Conservation (phyloP, 1,140 invertebrate species). For the Drosophila bocki region DNA sequence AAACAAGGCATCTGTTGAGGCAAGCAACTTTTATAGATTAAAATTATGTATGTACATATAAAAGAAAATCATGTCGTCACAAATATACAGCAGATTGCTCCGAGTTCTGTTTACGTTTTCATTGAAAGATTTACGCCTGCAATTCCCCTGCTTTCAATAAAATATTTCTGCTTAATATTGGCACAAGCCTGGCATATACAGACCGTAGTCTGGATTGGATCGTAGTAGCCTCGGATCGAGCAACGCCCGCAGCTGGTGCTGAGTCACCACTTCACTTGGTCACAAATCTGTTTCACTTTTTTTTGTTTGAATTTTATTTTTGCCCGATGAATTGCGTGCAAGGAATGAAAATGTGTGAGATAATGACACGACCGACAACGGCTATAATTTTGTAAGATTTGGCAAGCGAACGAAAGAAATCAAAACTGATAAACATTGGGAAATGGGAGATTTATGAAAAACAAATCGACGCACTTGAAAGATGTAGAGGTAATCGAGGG, state of each 20-base stretch:
- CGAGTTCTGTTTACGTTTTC: constrained; percentile 17
- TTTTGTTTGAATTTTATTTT: constrained; percentile 14
- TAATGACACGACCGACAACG: constrained; percentile 29
- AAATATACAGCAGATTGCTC: constrained; percentile 12
- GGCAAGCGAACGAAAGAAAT: constrained; percentile 26
- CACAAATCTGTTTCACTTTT: constrained; percentile 40
- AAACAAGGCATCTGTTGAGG: constrained; percentile 9
- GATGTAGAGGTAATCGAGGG: constrained; percentile 12
- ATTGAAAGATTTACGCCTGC: constrained; percentile 24
- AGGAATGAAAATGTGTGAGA: constrained; percentile 53
- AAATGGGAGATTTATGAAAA: constrained; percentile 47
- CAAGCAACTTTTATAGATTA: constrained; percentile 24
- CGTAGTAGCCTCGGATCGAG: constrained; percentile 34
- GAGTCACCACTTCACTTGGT: constrained; percentile 30
- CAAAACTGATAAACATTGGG: constrained; percentile 38
- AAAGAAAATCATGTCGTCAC: neutral
- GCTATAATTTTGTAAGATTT: constrained; percentile 51
- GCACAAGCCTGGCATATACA: constrained; percentile 7
- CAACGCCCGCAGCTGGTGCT: constrained; percentile 39
- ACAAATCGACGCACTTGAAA: constrained; percentile 25
- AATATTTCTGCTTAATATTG: constrained; percentile 24
- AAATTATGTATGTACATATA: constrained; percentile 17
- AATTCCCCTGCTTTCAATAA: constrained; percentile 23
- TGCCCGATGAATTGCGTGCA: constrained; percentile 40
- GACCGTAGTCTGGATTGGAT: constrained; percentile 18